Conservation (phyloP, 2,888 invertebrate genomes). For the Drosophila rellima region DNA sequence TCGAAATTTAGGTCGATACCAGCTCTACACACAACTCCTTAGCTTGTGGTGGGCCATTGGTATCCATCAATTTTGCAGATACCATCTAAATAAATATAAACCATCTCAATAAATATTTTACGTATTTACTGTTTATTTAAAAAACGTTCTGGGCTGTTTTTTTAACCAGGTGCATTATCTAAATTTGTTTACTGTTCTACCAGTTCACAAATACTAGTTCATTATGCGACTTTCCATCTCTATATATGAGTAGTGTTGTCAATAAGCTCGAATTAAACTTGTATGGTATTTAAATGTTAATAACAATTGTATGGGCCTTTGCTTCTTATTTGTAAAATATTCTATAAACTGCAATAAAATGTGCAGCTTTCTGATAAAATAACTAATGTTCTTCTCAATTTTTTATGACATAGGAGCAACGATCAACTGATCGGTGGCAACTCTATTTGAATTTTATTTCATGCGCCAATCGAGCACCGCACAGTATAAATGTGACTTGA, state of each 20-base stretch:
- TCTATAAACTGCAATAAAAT: background rate
- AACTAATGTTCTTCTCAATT: background rate
- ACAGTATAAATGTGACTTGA: slow-evolving; percentile 96
- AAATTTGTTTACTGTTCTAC: background rate
- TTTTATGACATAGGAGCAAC: background rate
- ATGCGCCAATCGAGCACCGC: slow-evolving; percentile 59
- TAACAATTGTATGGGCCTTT: background rate
- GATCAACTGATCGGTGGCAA: slow-evolving; percentile 35
- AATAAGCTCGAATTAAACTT: slow-evolving; percentile 1
- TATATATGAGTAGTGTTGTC: slow-evolving; percentile 40
- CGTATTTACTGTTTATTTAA: background rate
- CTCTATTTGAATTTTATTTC: slow-evolving; percentile 62
- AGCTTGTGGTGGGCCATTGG: background rate
- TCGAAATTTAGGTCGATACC: slow-evolving; percentile 16
- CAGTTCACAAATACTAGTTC: slow-evolving; percentile 21
- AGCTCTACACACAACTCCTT: too few species aligned
- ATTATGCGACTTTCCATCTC: slow-evolving; percentile 13
- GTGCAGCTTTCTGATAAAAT: background rate
- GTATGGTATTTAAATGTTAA: background rate
- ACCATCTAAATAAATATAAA: too few species aligned
- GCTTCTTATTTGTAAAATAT: background rate
- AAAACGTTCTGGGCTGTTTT: background rate
- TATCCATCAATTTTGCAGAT: too few species aligned
- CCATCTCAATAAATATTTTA: background rate
- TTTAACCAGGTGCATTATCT: background rate